Base-by-base conservation (phyloP, 2,113 vertebrate species). In the Xiphias gladius region DNA sequence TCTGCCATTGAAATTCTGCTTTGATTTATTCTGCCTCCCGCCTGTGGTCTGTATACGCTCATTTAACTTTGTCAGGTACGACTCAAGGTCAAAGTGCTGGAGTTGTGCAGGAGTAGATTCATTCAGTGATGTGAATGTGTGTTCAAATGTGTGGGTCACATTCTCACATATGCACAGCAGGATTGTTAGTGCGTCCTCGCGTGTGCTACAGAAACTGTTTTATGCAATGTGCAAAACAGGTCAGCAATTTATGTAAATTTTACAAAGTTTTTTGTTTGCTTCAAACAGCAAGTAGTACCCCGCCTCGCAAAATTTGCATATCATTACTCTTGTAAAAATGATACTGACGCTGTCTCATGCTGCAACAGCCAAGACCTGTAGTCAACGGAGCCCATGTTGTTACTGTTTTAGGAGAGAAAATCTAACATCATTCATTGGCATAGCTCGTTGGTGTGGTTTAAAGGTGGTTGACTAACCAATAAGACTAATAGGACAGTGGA, bases 241-340 rank as follows among this genome's bases (percentile, higher is more conserved):
- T 71, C 72, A 57, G 68, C 61, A 68, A 80, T 63, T 74, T 66
- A 24, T 83, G 70, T 64, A 66, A 78, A 86, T 76, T 55, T 69
- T 2, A 20, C 10, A 19, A 24, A 52, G 3, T 32, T 30, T 46
- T 35, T 73, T 50, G 7, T 39, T 74, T 62, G 41, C 32, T 7
- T 73, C 64, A 61, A 79, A 50, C 67, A 58, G 52, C 22, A 20
- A 37, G 17, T 26, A 13, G 64, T 35, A 28, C 6, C 63, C 62
- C 12, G 1, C 54, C 59, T 11, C 24, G 16, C 19, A 17, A 37
- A 66, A 74, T 82, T 68, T 71, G 19, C 48, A 67, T 76, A 52
- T 43, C 28, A 75, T 67, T 52, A 52, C 26, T 43, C 28, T 17
- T 16, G 16, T 6, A 79, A 64, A 59, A 52, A 55, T 35, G 43